A percentile compares a stretch with the other conserved stretches of the same genome.
Conservation (phyloP, 2,113 vertebrate genomes). For the Carassius carassius region DNA sequence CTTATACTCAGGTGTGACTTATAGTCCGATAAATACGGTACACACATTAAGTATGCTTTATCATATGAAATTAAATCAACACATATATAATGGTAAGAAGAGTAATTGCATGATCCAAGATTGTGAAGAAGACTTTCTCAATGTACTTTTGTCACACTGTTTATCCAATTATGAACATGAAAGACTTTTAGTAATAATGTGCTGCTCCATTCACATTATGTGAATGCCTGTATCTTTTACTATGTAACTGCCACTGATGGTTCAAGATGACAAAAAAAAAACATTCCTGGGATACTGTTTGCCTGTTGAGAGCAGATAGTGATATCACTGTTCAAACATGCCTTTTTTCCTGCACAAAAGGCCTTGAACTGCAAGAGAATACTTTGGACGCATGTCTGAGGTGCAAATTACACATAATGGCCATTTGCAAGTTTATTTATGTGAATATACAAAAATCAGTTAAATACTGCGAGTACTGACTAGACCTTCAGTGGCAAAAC, state of each 20-base stretch:
- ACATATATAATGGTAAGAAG: background rate
- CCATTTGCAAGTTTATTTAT: conserved; percentile 43
- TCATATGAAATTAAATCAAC: background rate
- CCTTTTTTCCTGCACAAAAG: conserved; percentile 48
- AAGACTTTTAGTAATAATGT: conserved; percentile 2
- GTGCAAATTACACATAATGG: conserved; percentile 50
- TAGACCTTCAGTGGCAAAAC: conserved; percentile 30
- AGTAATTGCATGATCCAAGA: background rate
- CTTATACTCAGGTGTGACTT: too few relatives aligned
- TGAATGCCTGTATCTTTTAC: background rate
- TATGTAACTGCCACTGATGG: background rate
- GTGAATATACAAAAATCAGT: conserved; percentile 62
- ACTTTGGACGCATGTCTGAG: conserved; percentile 55
- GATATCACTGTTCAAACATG: conserved; percentile 63
- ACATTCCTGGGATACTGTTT: conserved; percentile 17
- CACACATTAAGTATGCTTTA: background rate
- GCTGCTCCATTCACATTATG: background rate
- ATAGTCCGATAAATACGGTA: too few relatives aligned
- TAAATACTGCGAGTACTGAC: conserved; percentile 19
- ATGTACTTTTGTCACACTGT: conserved; percentile 9
- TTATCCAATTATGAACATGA: conserved; percentile 33
- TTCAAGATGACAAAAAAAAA: background rate
- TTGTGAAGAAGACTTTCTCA: conserved; percentile 44
- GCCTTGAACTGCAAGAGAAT: conserved; percentile 35
- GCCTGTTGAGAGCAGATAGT: conserved; percentile 56